Evolutionary conservation across 2,797 vertebrate genomes (phyloP), one percentile per base, ranked within the genome.

Genomic region (Tinamus major): DNA sequence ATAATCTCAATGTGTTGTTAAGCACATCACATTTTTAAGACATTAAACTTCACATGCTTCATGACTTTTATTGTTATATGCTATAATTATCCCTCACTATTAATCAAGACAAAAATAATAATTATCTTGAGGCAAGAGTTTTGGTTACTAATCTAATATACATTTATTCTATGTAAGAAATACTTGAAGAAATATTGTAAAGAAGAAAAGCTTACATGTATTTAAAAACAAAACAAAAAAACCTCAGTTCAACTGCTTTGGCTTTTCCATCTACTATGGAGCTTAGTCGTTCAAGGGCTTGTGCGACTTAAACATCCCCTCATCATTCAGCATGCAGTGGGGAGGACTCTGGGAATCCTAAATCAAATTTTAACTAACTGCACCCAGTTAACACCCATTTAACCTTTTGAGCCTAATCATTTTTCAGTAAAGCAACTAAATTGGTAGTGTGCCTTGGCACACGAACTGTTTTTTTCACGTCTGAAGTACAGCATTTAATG

Each of bases 361-460:
- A 92, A 64, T 74, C 0, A 88, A 90, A 58, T 75, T 61, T 88
- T 42, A 90, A 78, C 76, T 31, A n/a, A 71, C 39, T 88, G 27
- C 44, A 91, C 21, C 37, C 6, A 37, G 85, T 87, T 71, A 85
- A 67, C 37, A 68, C 13, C 6, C 21, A 13, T 89, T 94, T 79
- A 92, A 87, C 68, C 76, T 92, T 75, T 53, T 82, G 68, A 90
- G 71, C 53, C 71, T 87, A 69, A 82, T 68, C 77, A 75, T 93
- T 85, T 87, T 82, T 87, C 41, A 87, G 31, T 67, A 92, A 92
- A 56, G 23, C 21, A 44, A 39, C 19, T 79, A 85, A 79, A 77
- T 75, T 80, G 10, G 56, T 63, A 44, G 19, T 31, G 80, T 77
- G 4, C 41, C 20, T 56, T 89, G 64, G 0, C 27, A 23, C 15